Percentiles rank a stretch among this genome's conserved stretches.
These are phyloP conservation scores for Gymnoscopelus braueri DNA, from an alignment of 2,797 vertebrate genomes.

Conservation along the genomic window DNA sequence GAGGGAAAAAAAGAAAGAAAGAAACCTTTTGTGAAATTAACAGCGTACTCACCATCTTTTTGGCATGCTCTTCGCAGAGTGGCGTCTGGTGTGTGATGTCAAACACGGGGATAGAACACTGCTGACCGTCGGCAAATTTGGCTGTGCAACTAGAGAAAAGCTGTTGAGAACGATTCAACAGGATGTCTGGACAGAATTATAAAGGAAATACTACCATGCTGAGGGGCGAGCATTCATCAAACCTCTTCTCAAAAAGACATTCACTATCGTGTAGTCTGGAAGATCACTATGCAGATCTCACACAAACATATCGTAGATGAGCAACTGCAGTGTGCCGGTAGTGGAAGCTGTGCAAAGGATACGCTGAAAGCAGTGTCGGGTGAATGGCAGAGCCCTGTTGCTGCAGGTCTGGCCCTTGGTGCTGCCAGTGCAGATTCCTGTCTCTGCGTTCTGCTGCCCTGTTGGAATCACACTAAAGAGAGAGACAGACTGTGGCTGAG, in stretches of 20 bases:
- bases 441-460: slow-evolving; percentile 79
- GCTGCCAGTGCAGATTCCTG: slow-evolving; percentile 87
- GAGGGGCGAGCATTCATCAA: not conserved
- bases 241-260: not conserved
- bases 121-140: slow-evolving; percentile 98
- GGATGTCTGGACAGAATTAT: slow-evolving; percentile 88
- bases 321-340: not conserved
- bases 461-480: slow-evolving; percentile 79
- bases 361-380: slow-evolving; percentile 98
- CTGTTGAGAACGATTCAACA: slow-evolving; percentile 97
- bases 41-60: slow-evolving; percentile 93
- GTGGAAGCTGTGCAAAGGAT: slow-evolving; percentile 82
- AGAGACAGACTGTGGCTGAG: slow-evolving; percentile 46
- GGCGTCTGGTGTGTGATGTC: slow-evolving; percentile 99
- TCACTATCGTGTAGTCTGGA: not conserved
- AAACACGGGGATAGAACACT: slow-evolving; percentile 98
- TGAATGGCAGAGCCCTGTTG: slow-evolving; percentile 94
- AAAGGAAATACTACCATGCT: slow-evolving; percentile 72
- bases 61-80: slow-evolving; percentile 99
- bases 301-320: not conserved
- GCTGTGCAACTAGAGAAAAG: slow-evolving; percentile 99
- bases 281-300: not conserved
- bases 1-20: not conserved
- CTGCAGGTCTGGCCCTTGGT: slow-evolving; percentile 90
- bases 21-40: not conserved